Base-by-base conservation (phyloP, 2,888 invertebrate species). In the Gastrophysa polygoni region DNA sequence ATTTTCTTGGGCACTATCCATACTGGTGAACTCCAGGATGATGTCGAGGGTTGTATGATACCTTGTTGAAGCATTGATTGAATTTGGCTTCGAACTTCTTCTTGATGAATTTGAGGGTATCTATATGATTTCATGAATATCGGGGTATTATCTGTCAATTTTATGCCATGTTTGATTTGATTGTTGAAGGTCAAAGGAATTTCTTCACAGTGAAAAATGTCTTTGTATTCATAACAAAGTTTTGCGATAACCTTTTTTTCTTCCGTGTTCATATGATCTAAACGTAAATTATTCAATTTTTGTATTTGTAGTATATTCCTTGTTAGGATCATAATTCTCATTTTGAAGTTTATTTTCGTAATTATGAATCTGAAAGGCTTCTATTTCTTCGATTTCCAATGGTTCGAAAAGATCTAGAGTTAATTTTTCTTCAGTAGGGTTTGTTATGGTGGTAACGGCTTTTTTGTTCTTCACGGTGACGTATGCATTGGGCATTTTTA, bases 1-100 rank as follows among this genome's bases (percentile, higher is more conserved):
- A 60, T 38, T 21, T 60, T 59, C 28, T 63, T 63, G 16, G 59
- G 63, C n/a, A 64, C 64, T 32, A 63, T 51, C 60, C 52, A 61
- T 16, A 64, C 57, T n/a, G 48, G 21, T 17, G 55, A 44, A 21
- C 29, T 38, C 60, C 56, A 63, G 10, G 63, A 60, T 7, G 63
- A 60, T 16, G 17, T 24, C 8, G 38, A 51, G 7, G 54, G 50
- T 58, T 54, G 18, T 18, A 63, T 61, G 11, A 65, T 63, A 14
- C 50, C 57, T 11, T 63, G 17, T n/a, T 52, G 17, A 3, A 58
- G 20, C 50, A 44, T 65, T 52, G 51, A 32, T 28, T 44, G 11
- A 16, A 60, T 56, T 49, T 60, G 56, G 46, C 18, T 34, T 50
- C 46, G 8, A 10, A 60, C 24, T 48, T 48, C 48, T 2, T 48